Evolutionary conservation across 2,888 invertebrate species (phyloP), one percentile per base, ranked within the genome.

Genomic region (Microplitis manilae): DNA sequence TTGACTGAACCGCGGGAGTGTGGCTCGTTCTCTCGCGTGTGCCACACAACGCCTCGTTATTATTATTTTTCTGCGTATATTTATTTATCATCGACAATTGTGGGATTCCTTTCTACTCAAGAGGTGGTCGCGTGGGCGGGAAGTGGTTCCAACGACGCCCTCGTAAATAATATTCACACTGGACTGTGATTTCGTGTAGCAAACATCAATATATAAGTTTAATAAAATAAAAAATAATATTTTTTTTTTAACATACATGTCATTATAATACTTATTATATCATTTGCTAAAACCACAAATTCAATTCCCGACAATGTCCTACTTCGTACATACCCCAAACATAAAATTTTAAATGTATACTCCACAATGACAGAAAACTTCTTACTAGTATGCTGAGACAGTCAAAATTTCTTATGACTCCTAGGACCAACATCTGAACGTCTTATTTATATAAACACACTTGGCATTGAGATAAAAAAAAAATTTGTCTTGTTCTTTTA

Each of bases 161-260:
- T 80, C 81, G 77, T 81, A 80, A 81, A 81, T 81, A 80, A 80
- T 76, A 79, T 78, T 78, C 80, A 76, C 79, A 73, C 67, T 65
- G 30, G 39, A 70, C 72, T 64, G 68, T 78, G 79, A 78, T 79
- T 79, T 76, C 65, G 72, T 68, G 68, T 74, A 72, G 73, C 76
- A 62, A 77, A 71, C 62, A 61, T 62, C 62, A n/a, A 71, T n/a
- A 72, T 62, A 17, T 15, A 15, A 65, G 41, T 50, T 73, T 15
- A 2, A 68, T 62, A 76, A 40, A 65, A 15, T 50, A 20, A 41
- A 64, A 50, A 30, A 61, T 64, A 62, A 64, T 13, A 7, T 20
- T 40, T 73, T 59, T 59, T 67, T 7, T 71, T 73, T 59, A 30
- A 73, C 15, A 68, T 20, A 73, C 39, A 15, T 59, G 38, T 71